Percentiles rank a stretch among this genome's conserved stretches.
Evolutionary conservation across 2,888 invertebrate genomes (phyloP).

Genomic region (Octonoba sinensis): DNA sequence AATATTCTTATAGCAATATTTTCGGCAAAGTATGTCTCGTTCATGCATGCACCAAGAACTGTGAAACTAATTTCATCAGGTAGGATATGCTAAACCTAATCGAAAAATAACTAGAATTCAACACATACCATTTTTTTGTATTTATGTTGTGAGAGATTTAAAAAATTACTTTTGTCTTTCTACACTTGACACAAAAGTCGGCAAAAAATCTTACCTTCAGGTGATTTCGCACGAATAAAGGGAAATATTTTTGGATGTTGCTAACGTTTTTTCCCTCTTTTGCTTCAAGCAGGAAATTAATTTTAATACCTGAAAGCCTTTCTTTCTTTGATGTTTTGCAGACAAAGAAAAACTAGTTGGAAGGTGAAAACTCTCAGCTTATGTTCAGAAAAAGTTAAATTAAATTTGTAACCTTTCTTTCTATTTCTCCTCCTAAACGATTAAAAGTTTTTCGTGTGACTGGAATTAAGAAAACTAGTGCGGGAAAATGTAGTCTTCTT

Average conservation of each 20-base stretch:
- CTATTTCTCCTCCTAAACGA: conserved; percentile 43
- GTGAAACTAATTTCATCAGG: no score
- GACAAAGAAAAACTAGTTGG: conserved; percentile 8
- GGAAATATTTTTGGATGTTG: conserved; percentile 26
- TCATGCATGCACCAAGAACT: no score
- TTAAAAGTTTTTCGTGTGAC: conserved; percentile 52
- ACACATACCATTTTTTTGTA: no score
- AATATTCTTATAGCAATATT: no score
- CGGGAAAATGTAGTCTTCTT: conserved; percentile 37
- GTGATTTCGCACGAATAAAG: neutral
- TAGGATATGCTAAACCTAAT: no score
- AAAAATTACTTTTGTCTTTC: no score
- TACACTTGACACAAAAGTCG: no score
- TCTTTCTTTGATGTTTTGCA: conserved; percentile 27
- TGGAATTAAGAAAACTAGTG: conserved; percentile 49
- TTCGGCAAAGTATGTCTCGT: no score
- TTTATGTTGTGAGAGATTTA: no score
- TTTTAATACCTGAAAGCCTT: conserved; percentile 39
- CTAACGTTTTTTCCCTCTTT: conserved; percentile 1
- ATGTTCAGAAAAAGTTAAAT: conserved; percentile 46
- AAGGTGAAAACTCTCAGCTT: conserved; percentile 29
- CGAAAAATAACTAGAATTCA: no score
- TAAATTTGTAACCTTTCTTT: conserved; percentile 51
- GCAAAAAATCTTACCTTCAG: no score
- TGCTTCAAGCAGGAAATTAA: conserved; percentile 36